Base-by-base conservation (phyloP, 1,140 invertebrate species). In the Aphis gossypii region DNA sequence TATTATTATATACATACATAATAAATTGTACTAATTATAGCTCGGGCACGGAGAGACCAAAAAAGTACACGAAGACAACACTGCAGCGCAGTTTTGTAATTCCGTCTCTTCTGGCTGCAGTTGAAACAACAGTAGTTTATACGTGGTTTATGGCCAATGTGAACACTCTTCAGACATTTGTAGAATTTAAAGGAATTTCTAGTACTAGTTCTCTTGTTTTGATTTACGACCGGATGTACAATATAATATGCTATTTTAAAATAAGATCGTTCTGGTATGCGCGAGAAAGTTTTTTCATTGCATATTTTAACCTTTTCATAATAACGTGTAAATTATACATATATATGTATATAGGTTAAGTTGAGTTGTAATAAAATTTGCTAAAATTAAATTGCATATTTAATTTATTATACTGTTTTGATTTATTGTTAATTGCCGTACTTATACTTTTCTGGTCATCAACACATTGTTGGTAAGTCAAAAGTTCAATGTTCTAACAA, bases 201-300 rank as follows among this genome's bases (percentile, higher is more conserved):
- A 35, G n/a, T 11, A 54, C 51, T 38, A 89, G 48, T 68, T 91
- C 44, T 68, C 7, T 46, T 20, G 38, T 51, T 68, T 91, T 91
- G 38, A 91, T 91, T 91, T 91, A 91, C 41, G 90, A 91, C 90
- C 90, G 90, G 90, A 76, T 68, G 56, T 46, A 76, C 35, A 56
- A 54, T 51, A 54, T 51, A 48, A n/a, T 48, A 44, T n/a, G 86
- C 84, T 86, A 89, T 89, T 89, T 89, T 89, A 89, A 89, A 89
- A 89, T 38, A 35, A 89, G 30, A 54, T 51, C n/a, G 87, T 20
- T 38, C n/a, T 35, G 87, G 87, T 35, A 89, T 38, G 87, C 48
- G 23, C 18, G n/a, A 56, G 41, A 89, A 89, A 54, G 87, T 38
- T 89, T 89, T 86, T 46, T 89, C 25, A 54, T 89, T 89, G 87